Percentiles rank a stretch among this genome's conserved stretches.
These are phyloP conservation scores for Lophura nycthemera DNA, from an alignment of 2,113 vertebrate genomes.

Conservation along the genomic window DNA sequence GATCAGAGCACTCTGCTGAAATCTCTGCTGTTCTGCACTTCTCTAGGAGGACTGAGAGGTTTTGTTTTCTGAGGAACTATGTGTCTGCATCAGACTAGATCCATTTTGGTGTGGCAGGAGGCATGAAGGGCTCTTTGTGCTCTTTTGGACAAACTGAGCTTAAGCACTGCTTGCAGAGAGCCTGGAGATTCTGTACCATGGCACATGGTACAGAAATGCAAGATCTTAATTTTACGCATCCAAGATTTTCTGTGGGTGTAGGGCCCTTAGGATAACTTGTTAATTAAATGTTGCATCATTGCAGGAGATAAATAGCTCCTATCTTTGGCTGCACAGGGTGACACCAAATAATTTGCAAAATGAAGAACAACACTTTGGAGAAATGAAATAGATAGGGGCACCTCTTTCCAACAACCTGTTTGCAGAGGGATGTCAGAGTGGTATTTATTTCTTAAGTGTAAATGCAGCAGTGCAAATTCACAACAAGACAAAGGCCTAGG, in stretches of 20 bases:
- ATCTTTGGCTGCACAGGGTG: neutral
- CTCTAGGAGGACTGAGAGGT: neutral
- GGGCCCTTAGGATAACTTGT: neutral
- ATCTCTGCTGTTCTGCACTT: neutral
- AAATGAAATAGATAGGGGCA: neutral
- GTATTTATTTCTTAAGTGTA: neutral
- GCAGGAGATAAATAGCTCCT: neutral
- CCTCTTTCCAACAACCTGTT: fast-evolving
- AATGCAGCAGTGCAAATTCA: neutral
- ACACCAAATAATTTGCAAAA: neutral
- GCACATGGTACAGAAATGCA: neutral
- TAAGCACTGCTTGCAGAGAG: neutral
- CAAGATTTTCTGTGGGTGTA: neutral
- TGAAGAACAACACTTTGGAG: neutral
- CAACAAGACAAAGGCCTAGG: neutral
- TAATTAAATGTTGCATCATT: neutral
- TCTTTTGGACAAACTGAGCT: neutral
- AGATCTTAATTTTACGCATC: neutral
- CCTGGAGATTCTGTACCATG: neutral
- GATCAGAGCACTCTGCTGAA: neutral
- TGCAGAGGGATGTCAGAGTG: neutral
- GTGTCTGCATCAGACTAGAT: neutral
- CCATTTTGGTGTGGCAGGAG: neutral
- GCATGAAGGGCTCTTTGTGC: neutral
- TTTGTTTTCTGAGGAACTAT: neutral